phyloP scores from a whole-genome alignment of 2,797 vertebrate genomes.

The Trachops cirrhosus region DNA sequence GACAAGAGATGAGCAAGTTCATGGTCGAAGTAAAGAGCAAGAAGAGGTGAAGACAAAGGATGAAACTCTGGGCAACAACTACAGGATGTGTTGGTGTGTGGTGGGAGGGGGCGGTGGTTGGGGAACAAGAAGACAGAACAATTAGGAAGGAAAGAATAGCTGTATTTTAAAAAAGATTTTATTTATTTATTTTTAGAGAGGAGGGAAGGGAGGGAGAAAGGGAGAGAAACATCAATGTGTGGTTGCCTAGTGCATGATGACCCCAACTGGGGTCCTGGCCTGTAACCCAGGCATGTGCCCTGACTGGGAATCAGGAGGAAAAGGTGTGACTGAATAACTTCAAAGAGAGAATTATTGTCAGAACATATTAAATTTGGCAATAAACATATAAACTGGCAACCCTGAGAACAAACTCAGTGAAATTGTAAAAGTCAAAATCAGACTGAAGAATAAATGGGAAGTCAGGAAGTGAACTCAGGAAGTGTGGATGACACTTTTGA shows the following conservation, averaged over 20 bases:
- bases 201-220: too few relatives aligned
- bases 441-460: neutral
- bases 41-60: neutral
- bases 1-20: neutral
- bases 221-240: too few relatives aligned
- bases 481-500: constrained; percentile 8
- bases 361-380: neutral
- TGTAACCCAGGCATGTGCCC: too few relatives aligned
- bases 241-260: too few relatives aligned
- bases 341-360: neutral
- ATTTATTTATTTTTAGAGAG: too few relatives aligned
- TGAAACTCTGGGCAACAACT: neutral
- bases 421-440: neutral
- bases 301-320: neutral
- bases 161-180: neutral
- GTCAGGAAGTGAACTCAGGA: neutral
- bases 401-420: neutral
- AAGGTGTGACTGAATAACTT: neutral
- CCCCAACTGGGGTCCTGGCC: too few relatives aligned
- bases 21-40: neutral
- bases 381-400: neutral
- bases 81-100: accelerated
- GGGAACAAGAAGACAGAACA: neutral
- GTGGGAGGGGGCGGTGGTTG: accelerated
- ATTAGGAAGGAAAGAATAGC: neutral